These are phyloP conservation scores for Heteromurus nitidus DNA, from an alignment of 2,888 invertebrate species.

Conservation along the genomic window DNA sequence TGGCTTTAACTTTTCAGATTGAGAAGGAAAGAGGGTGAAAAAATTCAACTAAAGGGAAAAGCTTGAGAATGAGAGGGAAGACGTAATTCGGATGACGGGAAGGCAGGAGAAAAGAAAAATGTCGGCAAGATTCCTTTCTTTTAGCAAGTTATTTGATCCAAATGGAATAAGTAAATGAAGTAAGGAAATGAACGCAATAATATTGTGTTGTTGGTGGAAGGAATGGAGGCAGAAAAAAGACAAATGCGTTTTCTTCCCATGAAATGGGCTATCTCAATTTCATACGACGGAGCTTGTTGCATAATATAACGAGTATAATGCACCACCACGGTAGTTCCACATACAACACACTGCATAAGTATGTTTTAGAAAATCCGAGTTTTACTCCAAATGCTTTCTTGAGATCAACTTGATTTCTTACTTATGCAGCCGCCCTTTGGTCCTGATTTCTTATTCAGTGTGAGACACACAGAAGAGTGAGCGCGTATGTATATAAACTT, in stretches of 20 bases:
- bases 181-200: background rate
- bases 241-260: too few relatives aligned
- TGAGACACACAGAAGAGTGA: too few relatives aligned
- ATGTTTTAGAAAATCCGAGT: too few relatives aligned
- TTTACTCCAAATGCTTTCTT: constrained; percentile 15
- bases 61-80: constrained; percentile 1
- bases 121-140: constrained; percentile 38
- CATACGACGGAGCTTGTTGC: too few relatives aligned
- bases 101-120: constrained; percentile 31
- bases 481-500: too few relatives aligned
- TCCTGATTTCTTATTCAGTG: constrained; percentile 35
- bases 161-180: constrained; percentile 45
- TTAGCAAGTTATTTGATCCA: constrained; percentile 17
- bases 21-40: constrained; percentile 27
- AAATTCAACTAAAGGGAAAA: constrained; percentile 1
- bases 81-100: too few relatives aligned
- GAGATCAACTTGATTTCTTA: constrained; percentile 32
- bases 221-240: too few relatives aligned
- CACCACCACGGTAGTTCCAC: too few relatives aligned
- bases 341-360: too few relatives aligned
- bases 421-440: constrained; percentile 17
- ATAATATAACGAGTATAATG: too few relatives aligned
- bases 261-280: background rate
- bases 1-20: background rate
- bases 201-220: too few relatives aligned